phyloP scores from a whole-genome alignment of 2,797 vertebrate species.

The Coracias cyanogaster region DNA sequence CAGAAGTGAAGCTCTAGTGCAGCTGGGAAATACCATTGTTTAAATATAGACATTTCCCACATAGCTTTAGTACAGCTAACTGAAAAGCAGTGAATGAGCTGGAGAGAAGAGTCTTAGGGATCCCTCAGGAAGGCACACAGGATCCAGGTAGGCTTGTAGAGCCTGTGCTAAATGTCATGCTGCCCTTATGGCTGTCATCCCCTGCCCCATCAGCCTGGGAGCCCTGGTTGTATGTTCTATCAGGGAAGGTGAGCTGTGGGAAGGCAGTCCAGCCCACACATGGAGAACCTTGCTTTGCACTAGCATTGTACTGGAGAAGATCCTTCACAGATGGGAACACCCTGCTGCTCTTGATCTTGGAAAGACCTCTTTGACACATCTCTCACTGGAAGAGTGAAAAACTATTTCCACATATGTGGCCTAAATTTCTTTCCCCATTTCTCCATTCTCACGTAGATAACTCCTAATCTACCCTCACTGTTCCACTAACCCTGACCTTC shows the following conservation, averaged over 20 bases:
- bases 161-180: background rate
- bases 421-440: background rate
- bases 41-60: accelerated
- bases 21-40: background rate
- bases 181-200: accelerated
- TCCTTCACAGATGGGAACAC: background rate
- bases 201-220: background rate
- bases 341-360: background rate
- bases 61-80: background rate
- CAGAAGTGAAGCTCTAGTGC: background rate
- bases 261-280: slow-evolving; percentile 2
- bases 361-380: background rate
- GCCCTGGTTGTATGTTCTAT: background rate
- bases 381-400: background rate
- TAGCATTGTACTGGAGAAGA: background rate
- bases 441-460: background rate
- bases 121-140: background rate
- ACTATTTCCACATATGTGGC: background rate
- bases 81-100: background rate
- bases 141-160: background rate
- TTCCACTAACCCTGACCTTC: background rate
- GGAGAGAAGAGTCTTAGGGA: background rate
- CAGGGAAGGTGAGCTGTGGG: background rate
- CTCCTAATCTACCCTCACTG: background rate
- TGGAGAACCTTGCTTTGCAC: background rate